Evolutionary conservation across 2,888 invertebrate species (phyloP), one percentile per base, ranked within the genome.

Genomic region (Leucoma salicis): DNA sequence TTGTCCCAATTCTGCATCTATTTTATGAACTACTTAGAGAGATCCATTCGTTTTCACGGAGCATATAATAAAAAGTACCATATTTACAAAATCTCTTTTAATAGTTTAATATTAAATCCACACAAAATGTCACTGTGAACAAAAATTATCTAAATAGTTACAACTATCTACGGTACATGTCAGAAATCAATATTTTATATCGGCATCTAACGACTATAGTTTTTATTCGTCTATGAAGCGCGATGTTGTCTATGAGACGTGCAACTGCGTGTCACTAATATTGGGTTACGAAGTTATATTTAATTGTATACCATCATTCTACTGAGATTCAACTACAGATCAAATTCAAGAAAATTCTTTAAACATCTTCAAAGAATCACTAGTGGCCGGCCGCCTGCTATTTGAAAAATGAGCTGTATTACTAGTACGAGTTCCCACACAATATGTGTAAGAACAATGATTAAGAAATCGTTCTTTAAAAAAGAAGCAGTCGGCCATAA

Each of bases 61-160:
- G 8, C 25, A 25, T 25, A n/a, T 14, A 44, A 25, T 41, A 46
- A 60, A 63, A 64, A 55, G 42, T 31, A 27, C 13, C 8, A 7
- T 55, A 36, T 56, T 66, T 63, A 64, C 47, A 73, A 78, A 79
- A 74, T 63, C 72, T 73, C 52, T 67, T 78, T 77, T 77, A 75
- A 65, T 78, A 69, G 66, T 69, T 37, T 55, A 58, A 72, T 71
- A 64, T 57, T 70, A 66, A 71, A 66, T 54, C 68, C 68, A 76
- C 70, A 73, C 65, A 67, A 70, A 64, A 66, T 46, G 6, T 42
- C 33, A 51, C 39, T 35, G 57, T 45, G 41, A 53, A 54, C 41
- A 49, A 45, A 57, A 53, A 40, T 32, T n/a, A 39, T 57, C 50
- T 49, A 61, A 49, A 35, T 49, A 33, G 14, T 41, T 25, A 47